phyloP scores from a whole-genome alignment of 2,888 invertebrate genomes.

The Gymnocheta viridis region DNA sequence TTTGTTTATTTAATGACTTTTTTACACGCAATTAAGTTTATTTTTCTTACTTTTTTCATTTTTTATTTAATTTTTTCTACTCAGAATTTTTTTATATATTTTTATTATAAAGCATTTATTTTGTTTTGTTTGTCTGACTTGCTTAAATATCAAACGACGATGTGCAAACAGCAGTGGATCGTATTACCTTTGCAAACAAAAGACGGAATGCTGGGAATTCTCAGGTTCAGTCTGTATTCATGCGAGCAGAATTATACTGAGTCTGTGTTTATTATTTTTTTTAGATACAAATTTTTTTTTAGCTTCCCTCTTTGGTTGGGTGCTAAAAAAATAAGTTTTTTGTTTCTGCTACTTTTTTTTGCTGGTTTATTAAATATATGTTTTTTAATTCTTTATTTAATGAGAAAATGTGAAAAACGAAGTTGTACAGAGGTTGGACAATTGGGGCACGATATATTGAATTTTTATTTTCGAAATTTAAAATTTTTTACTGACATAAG shows the following conservation, averaged over 20 bases:
- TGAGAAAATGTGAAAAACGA: constrained; percentile 43
- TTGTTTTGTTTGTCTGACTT: constrained; percentile 35
- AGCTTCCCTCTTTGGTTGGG: constrained; percentile 12
- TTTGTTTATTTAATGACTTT: constrained; percentile 64
- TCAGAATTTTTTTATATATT: neutral
- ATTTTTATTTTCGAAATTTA: neutral
- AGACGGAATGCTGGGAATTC: constrained; percentile 68
- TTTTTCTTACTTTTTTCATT: constrained; percentile 5
- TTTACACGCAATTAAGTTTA: constrained; percentile 63
- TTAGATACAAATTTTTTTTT: neutral
- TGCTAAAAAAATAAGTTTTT: constrained; percentile 19
- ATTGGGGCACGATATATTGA: neutral
- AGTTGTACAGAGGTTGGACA: neutral
- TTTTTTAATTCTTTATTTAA: neutral
- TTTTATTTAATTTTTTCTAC: constrained; percentile 36
- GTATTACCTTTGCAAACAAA: constrained; percentile 63
- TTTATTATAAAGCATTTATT: constrained; percentile 22
- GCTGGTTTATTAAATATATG: neutral
- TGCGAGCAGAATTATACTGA: constrained; percentile 39
- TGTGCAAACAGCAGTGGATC: constrained; percentile 54
- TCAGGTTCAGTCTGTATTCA: constrained; percentile 36
- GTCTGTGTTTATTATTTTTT: constrained; percentile 37
- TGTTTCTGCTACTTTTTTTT: constrained; percentile 33
- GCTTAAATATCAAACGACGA: constrained; percentile 46
- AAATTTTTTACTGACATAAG: too few relatives aligned